Evolutionary conservation across 2,797 vertebrate genomes (phyloP).

Genomic region (Petrocephalus sullivani): DNA sequence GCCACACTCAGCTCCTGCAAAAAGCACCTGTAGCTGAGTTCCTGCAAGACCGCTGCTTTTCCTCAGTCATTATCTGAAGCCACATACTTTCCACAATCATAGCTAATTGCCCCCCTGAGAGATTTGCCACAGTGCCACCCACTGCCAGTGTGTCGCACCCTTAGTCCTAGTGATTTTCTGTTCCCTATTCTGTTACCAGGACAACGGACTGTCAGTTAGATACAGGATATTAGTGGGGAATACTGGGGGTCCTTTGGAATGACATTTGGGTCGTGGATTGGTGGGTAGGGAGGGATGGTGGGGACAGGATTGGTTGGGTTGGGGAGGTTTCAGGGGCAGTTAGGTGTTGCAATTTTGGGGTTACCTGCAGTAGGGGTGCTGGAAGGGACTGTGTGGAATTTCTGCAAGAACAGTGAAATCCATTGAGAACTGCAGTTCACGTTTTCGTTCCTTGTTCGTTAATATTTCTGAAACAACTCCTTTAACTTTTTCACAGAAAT

Average conservation of each 20-base stretch:
- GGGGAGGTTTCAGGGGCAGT: neutral
- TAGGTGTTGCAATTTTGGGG: slow-evolving; percentile 39
- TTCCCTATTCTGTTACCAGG: slow-evolving; percentile 19
- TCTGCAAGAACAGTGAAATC: slow-evolving; percentile 75
- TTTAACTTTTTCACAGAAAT: neutral
- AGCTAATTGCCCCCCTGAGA: slow-evolving; percentile 6
- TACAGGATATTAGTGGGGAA: slow-evolving; percentile 13
- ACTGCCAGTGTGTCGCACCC: neutral
- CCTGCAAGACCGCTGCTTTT: neutral
- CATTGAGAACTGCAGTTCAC: slow-evolving; percentile 46
- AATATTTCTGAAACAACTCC: neutral
- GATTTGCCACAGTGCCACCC: slow-evolving; percentile 18
- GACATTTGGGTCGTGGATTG: slow-evolving; percentile 8
- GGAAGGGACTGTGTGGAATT: slow-evolving; percentile 69
- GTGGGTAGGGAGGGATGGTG: slow-evolving; percentile 17
- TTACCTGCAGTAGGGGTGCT: slow-evolving; percentile 73
- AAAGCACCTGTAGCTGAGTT: neutral
- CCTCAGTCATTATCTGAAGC: neutral
- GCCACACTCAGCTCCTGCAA: neutral
- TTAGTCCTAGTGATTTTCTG: neutral
- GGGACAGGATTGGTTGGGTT: neutral
- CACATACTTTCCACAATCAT: slow-evolving; percentile 17
- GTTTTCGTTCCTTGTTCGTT: neutral
- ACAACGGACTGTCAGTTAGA: slow-evolving; percentile 12
- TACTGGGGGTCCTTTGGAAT: neutral